Conservation (phyloP, 2,797 vertebrate genomes). For the Carapus acus region DNA sequence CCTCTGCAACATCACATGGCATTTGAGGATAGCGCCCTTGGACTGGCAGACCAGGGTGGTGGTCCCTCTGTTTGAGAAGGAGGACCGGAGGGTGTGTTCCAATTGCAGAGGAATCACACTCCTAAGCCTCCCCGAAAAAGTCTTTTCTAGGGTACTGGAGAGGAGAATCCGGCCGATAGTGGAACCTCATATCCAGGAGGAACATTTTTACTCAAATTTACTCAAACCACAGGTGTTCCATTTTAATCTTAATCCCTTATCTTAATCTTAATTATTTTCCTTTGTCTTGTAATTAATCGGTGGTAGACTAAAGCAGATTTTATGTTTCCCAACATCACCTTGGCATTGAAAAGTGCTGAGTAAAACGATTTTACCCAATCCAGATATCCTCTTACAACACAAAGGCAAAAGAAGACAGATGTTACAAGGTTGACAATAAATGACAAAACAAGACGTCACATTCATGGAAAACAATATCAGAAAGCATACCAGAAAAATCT, state of each 20-base stretch:
- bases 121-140: too few species aligned
- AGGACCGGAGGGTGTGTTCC: too few species aligned
- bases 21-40: too few species aligned
- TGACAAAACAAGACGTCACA: too few species aligned
- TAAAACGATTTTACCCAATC: conserved; percentile 27
- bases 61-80: too few species aligned
- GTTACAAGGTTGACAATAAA: not conserved
- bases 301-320: conserved; percentile 44
- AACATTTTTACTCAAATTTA: too few species aligned
- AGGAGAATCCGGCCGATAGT: too few species aligned
- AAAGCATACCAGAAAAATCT: not conserved
- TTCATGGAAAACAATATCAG: too few species aligned
- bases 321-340: conserved; percentile 24
- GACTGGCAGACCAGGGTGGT: too few species aligned
- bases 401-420: not conserved
- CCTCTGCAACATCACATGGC: too few species aligned
- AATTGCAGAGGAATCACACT: too few species aligned
- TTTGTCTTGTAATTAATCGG: conserved; percentile 51
- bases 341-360: conserved; percentile 17
- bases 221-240: conserved; percentile 24
- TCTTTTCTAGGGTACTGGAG: too few species aligned
- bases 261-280: conserved; percentile 47
- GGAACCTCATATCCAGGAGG: conserved; percentile 29
- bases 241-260: conserved; percentile 52
- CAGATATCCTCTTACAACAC: conserved; percentile 9